phyloP scores from a whole-genome alignment of 2,797 vertebrate species.

The Calcarius lapponicus region DNA sequence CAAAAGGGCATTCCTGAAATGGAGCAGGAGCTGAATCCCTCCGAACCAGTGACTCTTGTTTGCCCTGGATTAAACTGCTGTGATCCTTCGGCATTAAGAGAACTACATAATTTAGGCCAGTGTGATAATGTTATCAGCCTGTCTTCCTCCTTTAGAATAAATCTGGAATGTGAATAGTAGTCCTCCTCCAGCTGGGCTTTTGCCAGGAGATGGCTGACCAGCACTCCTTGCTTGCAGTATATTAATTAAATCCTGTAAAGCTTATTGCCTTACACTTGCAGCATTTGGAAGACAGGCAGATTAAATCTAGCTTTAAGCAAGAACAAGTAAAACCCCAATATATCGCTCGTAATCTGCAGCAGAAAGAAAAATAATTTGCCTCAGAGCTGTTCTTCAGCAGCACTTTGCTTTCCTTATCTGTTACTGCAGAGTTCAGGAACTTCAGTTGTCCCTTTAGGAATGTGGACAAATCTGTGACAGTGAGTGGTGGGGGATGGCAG shows the following conservation, averaged over 20 bases:
- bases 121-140: conserved; percentile 5
- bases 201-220: neutral
- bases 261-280: conserved; percentile 16
- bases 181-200: conserved; percentile 2
- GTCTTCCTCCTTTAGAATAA: conserved; percentile 42
- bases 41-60: neutral
- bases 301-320: conserved; percentile 33
- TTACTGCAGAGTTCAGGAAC: neutral
- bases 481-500: neutral
- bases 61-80: neutral
- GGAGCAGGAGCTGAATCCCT: neutral
- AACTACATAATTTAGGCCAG: neutral
- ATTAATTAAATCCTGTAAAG: conserved; percentile 4
- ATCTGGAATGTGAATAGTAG: conserved; percentile 18
- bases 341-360: neutral
- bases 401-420: neutral
- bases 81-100: neutral
- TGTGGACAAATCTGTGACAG: neutral
- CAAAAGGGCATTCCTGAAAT: neutral
- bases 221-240: neutral
- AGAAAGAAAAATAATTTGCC: neutral
- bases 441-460: neutral
- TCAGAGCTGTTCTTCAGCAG: neutral
- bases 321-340: neutral
- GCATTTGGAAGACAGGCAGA: conserved; percentile 25